Conservation (phyloP, 2,888 invertebrate genomes). For the Meiosimyza decipiens region DNA sequence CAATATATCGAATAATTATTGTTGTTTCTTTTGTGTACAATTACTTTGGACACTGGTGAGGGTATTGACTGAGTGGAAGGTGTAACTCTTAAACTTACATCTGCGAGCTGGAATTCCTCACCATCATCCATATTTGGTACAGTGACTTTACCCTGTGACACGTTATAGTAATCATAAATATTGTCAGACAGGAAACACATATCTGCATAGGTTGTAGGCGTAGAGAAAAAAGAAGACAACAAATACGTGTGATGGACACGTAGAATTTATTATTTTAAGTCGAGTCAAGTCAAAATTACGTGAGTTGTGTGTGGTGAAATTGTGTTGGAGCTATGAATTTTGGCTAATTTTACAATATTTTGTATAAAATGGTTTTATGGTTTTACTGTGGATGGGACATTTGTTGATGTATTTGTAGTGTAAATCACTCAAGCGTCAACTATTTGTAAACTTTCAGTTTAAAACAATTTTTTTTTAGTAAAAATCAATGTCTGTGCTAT, state of each 20-base stretch:
- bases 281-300: not conserved
- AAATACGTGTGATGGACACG: not conserved
- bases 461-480: too few species aligned
- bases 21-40: constrained; percentile 28
- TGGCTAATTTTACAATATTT: too few species aligned
- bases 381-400: too few species aligned
- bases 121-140: constrained; percentile 96
- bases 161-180: constrained; percentile 93
- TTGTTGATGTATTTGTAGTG: too few species aligned
- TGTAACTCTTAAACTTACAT: constrained; percentile 76
- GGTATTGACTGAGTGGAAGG: too few species aligned
- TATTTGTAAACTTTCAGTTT: too few species aligned
- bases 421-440: too few species aligned
- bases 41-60: not conserved
- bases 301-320: not conserved
- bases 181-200: constrained; percentile 85
- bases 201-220: constrained; percentile 70
- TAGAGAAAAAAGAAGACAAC: constrained; percentile 15
- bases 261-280: not conserved
- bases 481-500: too few species aligned
- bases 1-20: not conserved
- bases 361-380: too few species aligned
- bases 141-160: constrained; percentile 95
- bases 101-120: constrained; percentile 89
- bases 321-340: too few species aligned